phyloP scores from a whole-genome alignment of 1,140 invertebrate genomes.

The Hylyphantes graminicola region DNA sequence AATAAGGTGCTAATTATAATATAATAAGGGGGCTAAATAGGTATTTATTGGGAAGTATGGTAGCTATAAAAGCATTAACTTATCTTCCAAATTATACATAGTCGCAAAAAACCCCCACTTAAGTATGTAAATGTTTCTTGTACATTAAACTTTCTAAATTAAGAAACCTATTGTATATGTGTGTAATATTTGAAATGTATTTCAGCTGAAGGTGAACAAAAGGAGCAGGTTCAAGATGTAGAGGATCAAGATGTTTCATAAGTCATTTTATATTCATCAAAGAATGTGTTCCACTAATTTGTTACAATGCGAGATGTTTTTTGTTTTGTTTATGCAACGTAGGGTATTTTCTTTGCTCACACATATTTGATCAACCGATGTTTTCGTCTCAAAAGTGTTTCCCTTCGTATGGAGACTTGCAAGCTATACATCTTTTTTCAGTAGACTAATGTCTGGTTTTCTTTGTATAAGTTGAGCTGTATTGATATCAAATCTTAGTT shows the following conservation, averaged over 20 bases:
- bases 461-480: conserved; percentile 43
- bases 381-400: conserved; percentile 53
- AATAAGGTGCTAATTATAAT: too few relatives aligned
- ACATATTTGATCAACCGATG: conserved; percentile 55
- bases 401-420: conserved; percentile 42
- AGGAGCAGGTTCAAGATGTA: conserved; percentile 88
- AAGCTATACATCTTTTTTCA: conserved; percentile 42
- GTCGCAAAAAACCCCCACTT: too few relatives aligned
- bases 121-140: too few relatives aligned
- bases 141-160: too few relatives aligned
- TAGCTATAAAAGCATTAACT: too few relatives aligned
- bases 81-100: too few relatives aligned
- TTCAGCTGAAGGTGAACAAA: conserved; percentile 85
- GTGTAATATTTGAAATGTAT: conserved; percentile 57
- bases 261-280: conserved; percentile 61
- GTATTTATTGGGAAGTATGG: too few relatives aligned
- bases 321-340: conserved; percentile 55
- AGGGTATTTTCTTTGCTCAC: conserved; percentile 60
- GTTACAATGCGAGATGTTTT: conserved; percentile 60
- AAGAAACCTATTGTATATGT: too few relatives aligned
- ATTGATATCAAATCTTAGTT: conserved; percentile 38
- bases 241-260: conserved; percentile 79
- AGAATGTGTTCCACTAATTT: conserved; percentile 59
- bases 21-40: too few relatives aligned
- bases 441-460: conserved; percentile 36